Evolutionary conservation across 2,113 vertebrate genomes (phyloP).

Genomic region (Epinephelus moara): DNA sequence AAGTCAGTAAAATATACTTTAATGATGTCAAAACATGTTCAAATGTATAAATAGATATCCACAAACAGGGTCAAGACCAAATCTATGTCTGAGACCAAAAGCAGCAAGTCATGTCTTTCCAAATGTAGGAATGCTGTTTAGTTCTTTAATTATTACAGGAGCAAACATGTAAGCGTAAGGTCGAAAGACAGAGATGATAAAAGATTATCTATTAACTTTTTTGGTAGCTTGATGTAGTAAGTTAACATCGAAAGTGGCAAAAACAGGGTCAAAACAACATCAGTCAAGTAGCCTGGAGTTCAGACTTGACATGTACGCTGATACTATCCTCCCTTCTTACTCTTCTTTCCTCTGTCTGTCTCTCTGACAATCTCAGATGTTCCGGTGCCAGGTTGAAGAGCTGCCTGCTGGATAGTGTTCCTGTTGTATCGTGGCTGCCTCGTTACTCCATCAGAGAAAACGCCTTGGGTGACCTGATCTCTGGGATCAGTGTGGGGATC

Average conservation of each 20-base stretch:
- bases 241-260: background rate
- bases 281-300: background rate
- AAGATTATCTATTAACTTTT: constrained; percentile 7
- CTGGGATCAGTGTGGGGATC: constrained; percentile 94
- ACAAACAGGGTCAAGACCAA: background rate
- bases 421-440: constrained; percentile 91
- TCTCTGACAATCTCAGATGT: constrained; percentile 81
- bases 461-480: constrained; percentile 88
- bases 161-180: background rate
- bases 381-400: constrained; percentile 79
- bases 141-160: constrained; percentile 2
- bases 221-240: too few relatives aligned
- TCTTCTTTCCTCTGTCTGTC: background rate
- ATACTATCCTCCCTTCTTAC: background rate
- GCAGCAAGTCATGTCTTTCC: background rate
- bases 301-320: background rate
- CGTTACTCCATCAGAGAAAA: constrained; percentile 90
- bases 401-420: constrained; percentile 84
- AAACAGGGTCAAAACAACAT: background rate
- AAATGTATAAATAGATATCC: background rate
- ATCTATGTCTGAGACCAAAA: background rate
- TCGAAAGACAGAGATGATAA: background rate
- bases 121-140: background rate
- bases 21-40: background rate
- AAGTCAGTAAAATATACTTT: background rate